Conservation (phyloP, 1,140 invertebrate species). For the Drosophila repleta region DNA sequence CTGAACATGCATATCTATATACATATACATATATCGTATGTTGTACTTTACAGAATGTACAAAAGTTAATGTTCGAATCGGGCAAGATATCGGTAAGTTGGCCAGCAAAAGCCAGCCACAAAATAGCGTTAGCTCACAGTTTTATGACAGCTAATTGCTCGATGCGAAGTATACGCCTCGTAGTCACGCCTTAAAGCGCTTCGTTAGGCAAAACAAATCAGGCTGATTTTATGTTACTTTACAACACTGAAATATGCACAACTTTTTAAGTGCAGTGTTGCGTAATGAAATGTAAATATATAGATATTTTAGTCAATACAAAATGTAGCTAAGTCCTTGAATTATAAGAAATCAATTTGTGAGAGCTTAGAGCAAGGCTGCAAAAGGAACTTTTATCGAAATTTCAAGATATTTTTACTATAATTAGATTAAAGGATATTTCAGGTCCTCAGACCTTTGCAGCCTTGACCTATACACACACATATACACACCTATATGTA, state of each 20-base stretch:
- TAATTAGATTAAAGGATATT: not conserved
- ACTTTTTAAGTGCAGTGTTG: conserved; percentile 3
- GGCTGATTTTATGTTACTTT: conserved; percentile 8
- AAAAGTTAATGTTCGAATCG: conserved; percentile 84
- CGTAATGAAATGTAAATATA: not conserved
- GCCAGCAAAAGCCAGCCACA: conserved; percentile 18
- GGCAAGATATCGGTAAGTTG: conserved; percentile 83
- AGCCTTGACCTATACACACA: conserved; percentile 1
- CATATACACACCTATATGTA: not conserved
- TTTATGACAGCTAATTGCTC: conserved; percentile 18
- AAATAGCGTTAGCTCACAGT: conserved; percentile 24
- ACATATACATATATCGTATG: conserved; percentile 4
- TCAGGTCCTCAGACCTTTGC: not conserved
- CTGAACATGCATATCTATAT: conserved; percentile 54
- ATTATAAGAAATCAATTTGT: conserved; percentile 12
- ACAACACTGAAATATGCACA: conserved; percentile 8
- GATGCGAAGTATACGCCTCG: conserved; percentile 28
- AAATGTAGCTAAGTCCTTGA: conserved; percentile 2
- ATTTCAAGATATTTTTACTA: not conserved
- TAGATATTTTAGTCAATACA: not conserved
- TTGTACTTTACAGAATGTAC: conserved; percentile 81
- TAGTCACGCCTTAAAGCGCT: conserved; percentile 20
- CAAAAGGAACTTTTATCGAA: not conserved
- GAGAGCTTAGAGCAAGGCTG: not conserved
- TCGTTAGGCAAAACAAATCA: conserved; percentile 8